Evolutionary conservation across 64 coral and sea anemone genomes (phyloP), one percentile per base, ranked within the genome.

Genomic region (Actinia equina): DNA sequence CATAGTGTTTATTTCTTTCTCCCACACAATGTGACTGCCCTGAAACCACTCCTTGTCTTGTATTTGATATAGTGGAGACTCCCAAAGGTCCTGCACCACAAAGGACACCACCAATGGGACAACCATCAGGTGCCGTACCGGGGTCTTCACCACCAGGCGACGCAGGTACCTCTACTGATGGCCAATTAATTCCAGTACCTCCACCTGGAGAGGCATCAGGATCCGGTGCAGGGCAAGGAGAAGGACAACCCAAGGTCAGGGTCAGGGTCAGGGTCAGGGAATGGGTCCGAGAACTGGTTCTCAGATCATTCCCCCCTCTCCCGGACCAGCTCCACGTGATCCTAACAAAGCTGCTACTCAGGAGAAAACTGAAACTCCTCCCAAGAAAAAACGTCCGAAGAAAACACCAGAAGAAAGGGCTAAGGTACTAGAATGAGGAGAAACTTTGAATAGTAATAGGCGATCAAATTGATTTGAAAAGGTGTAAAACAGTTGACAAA

Each of bases 341-440:
- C 83, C 83, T 22, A 60, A 22, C 17, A 85, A 85, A 53, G 83
- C 52, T 46, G 53, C 45, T 17, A 2, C 80, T 7, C 42, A 2
- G 0, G 80, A 82, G 16, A 22, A 46, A 22, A 46, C 79, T 1
- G 17, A 7, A 42, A 8, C 6, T 2, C 18, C 79, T 7, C 5
- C 80, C 11, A 82, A 82, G 53, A 82, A 20, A 16, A 82, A 82
- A 63, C 23, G 83, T 58, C 56, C 83, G 30, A 85, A 62, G 56
- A 85, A 85, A 41, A 85, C 83, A 85, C 83, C 83, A 54, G 83
- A 85, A 63, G 83, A 85, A 53, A 59, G 17, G 52, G 83, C 83
- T 15, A 85, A 85, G 83, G 83, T 85, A 60, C 6, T 16, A 57
- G 11, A 6, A 57, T 57, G 11, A 57, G 7, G 11, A 57, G 6